Evolutionary conservation across 2,888 invertebrate genomes (phyloP).

Genomic region (Arge pagana): DNA sequence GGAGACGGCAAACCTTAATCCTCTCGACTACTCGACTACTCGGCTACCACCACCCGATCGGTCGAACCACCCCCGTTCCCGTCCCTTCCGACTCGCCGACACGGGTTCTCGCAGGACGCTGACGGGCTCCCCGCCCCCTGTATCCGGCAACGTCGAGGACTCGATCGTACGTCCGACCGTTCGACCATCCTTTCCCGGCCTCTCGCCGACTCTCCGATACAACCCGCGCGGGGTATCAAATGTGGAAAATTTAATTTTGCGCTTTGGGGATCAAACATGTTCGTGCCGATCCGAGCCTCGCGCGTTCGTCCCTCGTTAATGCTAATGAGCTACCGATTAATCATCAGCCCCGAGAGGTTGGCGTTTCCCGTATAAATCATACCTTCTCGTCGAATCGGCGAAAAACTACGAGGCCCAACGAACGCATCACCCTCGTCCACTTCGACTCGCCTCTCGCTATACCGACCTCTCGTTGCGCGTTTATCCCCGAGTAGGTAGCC

Average conservation of each 20-base stretch:
- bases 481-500: too few species aligned
- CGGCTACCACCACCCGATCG: too few species aligned
- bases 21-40: too few species aligned
- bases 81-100: constrained; percentile 13
- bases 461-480: too few species aligned
- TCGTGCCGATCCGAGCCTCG: not conserved
- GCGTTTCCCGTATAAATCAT: too few species aligned
- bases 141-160: too few species aligned
- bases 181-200: too few species aligned
- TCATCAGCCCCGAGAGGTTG: constrained; percentile 12
- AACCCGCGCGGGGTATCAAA: constrained; percentile 6
- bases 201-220: not conserved
- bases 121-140: too few species aligned
- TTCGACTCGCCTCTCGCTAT: not conserved
- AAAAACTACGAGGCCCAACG: constrained; percentile 7
- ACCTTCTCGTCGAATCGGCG: constrained; percentile 13
- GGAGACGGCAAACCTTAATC: not conserved
- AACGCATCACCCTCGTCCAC: constrained; percentile 10
- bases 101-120: too few species aligned
- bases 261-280: constrained; percentile 24
- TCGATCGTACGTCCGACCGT: too few species aligned
- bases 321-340: constrained; percentile 19
- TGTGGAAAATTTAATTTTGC: constrained; percentile 24
- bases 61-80: constrained; percentile 8
- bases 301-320: constrained; percentile 9